phyloP scores from a whole-genome alignment of 1,140 invertebrate species.

The Solen grandis region DNA sequence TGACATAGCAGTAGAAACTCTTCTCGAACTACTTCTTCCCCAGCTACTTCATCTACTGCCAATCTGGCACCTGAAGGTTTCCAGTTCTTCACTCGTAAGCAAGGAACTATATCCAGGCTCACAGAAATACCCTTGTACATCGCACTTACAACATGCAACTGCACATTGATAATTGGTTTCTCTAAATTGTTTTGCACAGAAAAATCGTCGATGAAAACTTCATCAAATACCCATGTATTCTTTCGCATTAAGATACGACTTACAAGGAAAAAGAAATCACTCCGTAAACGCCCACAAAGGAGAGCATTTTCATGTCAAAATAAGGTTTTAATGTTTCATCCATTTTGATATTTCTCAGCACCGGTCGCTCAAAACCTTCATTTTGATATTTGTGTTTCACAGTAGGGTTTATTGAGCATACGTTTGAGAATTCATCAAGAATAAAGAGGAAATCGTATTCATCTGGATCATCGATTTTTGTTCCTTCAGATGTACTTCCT shows the following conservation, averaged over 20 bases:
- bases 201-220: no score
- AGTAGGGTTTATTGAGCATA: background rate
- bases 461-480: background rate
- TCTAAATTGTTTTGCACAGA: background rate
- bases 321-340: no score
- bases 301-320: no score
- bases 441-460: background rate
- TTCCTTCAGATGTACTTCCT: background rate
- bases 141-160: background rate
- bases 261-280: no score
- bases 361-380: slow-evolving; percentile 2
- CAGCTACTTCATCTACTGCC: no score
- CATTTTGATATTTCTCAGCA: no score
- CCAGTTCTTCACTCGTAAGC: background rate
- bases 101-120: background rate
- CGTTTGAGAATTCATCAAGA: background rate
- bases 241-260: no score
- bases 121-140: background rate
- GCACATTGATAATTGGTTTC: background rate
- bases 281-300: no score
- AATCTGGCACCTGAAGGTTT: no score
- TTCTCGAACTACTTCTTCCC: no score
- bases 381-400: background rate
- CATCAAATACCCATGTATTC: no score
- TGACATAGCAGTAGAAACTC: no score